These are phyloP conservation scores for Agrochola litura DNA, from an alignment of 2,888 invertebrate genomes.

Conservation along the genomic window DNA sequence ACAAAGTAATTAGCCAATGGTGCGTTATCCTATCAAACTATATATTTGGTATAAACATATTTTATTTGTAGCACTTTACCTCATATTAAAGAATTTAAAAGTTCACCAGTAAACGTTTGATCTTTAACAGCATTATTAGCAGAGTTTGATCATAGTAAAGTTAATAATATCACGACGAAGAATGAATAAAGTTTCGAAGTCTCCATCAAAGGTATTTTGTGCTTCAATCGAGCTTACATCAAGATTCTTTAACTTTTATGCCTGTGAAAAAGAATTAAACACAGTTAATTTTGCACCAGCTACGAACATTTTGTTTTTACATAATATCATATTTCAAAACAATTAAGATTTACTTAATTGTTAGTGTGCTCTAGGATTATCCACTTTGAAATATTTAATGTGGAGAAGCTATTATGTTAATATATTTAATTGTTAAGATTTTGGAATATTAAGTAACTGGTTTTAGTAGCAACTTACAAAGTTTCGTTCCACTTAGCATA, in stretches of 20 bases:
- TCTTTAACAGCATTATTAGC: slow-evolving; percentile 20
- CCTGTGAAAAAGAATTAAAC: slow-evolving; percentile 32
- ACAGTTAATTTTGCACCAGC: slow-evolving; percentile 22
- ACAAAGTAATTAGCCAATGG: slow-evolving; percentile 16
- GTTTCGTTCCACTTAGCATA: slow-evolving; percentile 4
- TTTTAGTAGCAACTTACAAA: slow-evolving; percentile 24
- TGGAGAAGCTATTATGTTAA: slow-evolving; percentile 7
- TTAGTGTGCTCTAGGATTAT: slow-evolving; percentile 21
- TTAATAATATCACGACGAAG: slow-evolving; percentile 42
- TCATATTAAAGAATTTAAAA: neutral
- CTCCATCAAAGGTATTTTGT: slow-evolving; percentile 39
- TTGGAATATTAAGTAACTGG: slow-evolving; percentile 22
- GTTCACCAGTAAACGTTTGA: slow-evolving; percentile 3
- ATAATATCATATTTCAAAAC: slow-evolving; percentile 14
- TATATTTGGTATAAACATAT: neutral
- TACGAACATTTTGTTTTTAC: slow-evolving; percentile 19
- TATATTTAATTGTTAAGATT: slow-evolving; percentile 21
- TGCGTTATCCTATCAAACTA: neutral
- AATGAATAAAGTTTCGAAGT: slow-evolving; percentile 51
- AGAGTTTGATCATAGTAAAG: slow-evolving; percentile 28
- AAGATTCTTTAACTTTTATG: slow-evolving; percentile 43
- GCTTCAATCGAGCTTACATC: slow-evolving; percentile 53
- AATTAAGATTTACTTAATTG: slow-evolving; percentile 18
- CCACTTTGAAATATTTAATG: slow-evolving; percentile 29
- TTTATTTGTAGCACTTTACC: neutral